Base-by-base conservation (phyloP, 2,113 vertebrate genomes). In the Labeo rohita region DNA sequence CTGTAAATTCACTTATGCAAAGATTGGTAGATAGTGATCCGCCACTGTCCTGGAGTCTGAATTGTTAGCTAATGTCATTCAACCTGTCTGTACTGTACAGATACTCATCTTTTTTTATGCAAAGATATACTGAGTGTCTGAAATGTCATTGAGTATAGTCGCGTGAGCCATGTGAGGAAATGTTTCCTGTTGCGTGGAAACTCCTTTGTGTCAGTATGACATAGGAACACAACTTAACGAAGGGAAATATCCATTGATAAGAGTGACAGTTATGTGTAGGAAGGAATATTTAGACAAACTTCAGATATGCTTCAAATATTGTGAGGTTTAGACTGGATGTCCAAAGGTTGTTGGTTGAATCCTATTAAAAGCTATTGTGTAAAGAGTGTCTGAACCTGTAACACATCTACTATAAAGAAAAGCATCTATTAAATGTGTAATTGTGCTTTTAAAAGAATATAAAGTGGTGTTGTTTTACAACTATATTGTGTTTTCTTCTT, bases 121-220 rank as follows among this genome's bases (percentile, higher is more conserved):
- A 78, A 84, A 85, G n/a, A 23, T 65, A 39, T 56, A 21, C 61
- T 18, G 28, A 50, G 50, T 34, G 18, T 80, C 65, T 34, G 72
- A 70, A 43, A 84, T 34, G 54, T 68, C 79, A 75, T 36, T 88
- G 63, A 12, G 59, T 80, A 84, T 61, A 36, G 66, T 50, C 80
- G 49, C 39, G 52, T 72, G 49, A 70, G 76, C 78, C 21, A 83
- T 34, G 10, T 80, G 36, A 73, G 18, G 76, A 84, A 28, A 13
- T 21, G 59, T 86, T 85, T 82, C 84, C n/a, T 87, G 3, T 52
- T 78, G 21, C 76, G 43, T 54, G 49, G 52, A 65, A 73, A 70
- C 11, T n/a, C n/a, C 45, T 63, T 63, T n/a, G 23, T 61, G 52
- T 83, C 83, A 3, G 56, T 61, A n/a, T 61, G 56, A 61, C 73